Evolutionary conservation across 2,797 vertebrate species (phyloP).

Genomic region (Centroberyx gerrardi): DNA sequence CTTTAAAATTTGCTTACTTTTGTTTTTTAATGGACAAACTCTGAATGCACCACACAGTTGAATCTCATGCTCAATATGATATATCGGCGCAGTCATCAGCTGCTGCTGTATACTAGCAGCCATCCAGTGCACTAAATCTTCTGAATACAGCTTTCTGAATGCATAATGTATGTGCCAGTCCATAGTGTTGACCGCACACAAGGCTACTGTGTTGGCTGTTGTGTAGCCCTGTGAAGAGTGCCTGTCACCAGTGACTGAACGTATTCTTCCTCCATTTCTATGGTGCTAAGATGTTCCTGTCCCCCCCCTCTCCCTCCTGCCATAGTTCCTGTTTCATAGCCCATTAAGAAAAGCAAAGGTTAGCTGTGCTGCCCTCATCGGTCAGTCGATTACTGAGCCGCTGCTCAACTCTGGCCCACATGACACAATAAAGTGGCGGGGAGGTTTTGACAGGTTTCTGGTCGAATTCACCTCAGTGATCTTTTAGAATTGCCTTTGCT

Average conservation of each 20-base stretch:
- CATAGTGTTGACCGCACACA: conserved; percentile 71
- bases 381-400: conserved; percentile 54
- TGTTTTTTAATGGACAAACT: not conserved
- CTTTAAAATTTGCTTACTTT: conserved; percentile 1
- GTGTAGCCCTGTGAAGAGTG: conserved; percentile 77
- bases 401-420: conserved; percentile 26
- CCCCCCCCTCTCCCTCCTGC: conserved; percentile 22
- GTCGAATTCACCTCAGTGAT: conserved; percentile 16
- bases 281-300: conserved; percentile 80
- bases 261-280: conserved; percentile 82
- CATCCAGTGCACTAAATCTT: conserved; percentile 52
- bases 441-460: conserved; percentile 17
- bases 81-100: conserved; percentile 22
- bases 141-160: conserved; percentile 77
- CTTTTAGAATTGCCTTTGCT: not conserved
- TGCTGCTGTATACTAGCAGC: conserved; percentile 24
- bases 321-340: conserved; percentile 70
- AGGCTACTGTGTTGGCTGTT: conserved; percentile 76
- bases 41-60: not conserved
- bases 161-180: conserved; percentile 74
- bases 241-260: conserved; percentile 82
- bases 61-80: conserved; percentile 14
- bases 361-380: conserved; percentile 54
- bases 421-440: conserved; percentile 18
- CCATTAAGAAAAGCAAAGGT: conserved; percentile 69